A percentile compares a stretch with the other conserved stretches of the same genome.
phyloP scores from a whole-genome alignment of 2,888 invertebrate species.

The Boloria selene region DNA sequence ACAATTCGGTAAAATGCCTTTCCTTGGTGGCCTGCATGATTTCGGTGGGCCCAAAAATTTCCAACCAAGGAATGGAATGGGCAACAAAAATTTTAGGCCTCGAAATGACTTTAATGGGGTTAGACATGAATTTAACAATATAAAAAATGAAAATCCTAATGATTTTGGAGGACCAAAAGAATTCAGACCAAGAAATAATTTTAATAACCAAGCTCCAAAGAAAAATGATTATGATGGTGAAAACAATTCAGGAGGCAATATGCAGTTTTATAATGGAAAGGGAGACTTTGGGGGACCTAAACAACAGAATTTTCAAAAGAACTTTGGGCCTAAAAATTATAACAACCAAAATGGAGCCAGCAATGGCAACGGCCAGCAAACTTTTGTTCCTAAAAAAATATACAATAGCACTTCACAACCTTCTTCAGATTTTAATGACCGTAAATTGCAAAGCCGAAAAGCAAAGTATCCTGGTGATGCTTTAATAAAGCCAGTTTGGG shows the following conservation, averaged over 20 bases:
- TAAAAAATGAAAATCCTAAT: conserved; percentile 67
- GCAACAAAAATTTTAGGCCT: conserved; percentile 74
- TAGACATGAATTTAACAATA: conserved; percentile 69
- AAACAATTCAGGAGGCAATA: conserved; percentile 62
- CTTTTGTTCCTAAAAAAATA: conserved; percentile 65
- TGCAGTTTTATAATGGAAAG: conserved; percentile 74
- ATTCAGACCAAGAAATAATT: conserved; percentile 71
- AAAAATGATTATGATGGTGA: conserved; percentile 69
- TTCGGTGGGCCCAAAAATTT: conserved; percentile 79
- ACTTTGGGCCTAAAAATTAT: conserved; percentile 67
- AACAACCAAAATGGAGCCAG: conserved; percentile 59
- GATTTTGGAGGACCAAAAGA: conserved; percentile 79
- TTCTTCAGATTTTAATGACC: conserved; percentile 68
- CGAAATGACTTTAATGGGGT: conserved; percentile 76
- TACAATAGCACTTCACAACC: conserved; percentile 61
- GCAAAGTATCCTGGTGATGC: conserved; percentile 88
- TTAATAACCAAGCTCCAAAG: conserved; percentile 67
- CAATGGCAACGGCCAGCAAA: conserved; percentile 61
- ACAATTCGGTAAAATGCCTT: conserved; percentile 83
- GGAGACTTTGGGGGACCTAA: conserved; percentile 78
- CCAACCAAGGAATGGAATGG: conserved; percentile 71
- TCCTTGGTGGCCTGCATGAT: conserved; percentile 69
- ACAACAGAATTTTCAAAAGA: conserved; percentile 66
- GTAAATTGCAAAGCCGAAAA: conserved; percentile 84
- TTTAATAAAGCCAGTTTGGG: conserved; percentile 93